A percentile compares a stretch with the other conserved stretches of the same genome.
Evolutionary conservation across 2,797 vertebrate genomes (phyloP).

Genomic region (Todus mexicanus): DNA sequence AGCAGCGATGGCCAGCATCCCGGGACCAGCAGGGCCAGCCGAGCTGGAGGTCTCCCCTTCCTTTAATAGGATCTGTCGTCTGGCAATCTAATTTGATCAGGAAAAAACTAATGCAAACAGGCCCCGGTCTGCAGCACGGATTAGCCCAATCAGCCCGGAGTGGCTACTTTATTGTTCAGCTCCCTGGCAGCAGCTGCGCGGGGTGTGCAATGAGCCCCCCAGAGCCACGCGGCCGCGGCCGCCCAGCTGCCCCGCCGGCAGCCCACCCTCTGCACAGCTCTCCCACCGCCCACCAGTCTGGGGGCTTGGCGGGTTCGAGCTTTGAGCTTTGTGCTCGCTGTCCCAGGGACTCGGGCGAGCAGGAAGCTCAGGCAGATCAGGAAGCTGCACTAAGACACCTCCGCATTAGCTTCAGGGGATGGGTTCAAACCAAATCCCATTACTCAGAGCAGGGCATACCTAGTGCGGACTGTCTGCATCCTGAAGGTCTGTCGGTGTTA

Average conservation of each 20-base stretch:
- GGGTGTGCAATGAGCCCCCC: slow-evolving; percentile 53
- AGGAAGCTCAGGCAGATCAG: neutral
- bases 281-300: neutral
- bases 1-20: neutral
- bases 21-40: neutral
- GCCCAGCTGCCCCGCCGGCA: slow-evolving; percentile 62
- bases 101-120: slow-evolving; percentile 24
- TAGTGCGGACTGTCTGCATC: accelerated
- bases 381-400: neutral
- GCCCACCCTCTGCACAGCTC: neutral
- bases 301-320: neutral
- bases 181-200: slow-evolving; percentile 68
- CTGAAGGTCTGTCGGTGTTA: neutral
- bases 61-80: slow-evolving; percentile 61
- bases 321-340: no score
- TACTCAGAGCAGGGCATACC: neutral
- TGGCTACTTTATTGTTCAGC: slow-evolving; percentile 60
- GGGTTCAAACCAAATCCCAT: neutral
- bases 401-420: neutral
- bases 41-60: neutral
- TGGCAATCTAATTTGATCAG: slow-evolving; percentile 63
- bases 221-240: slow-evolving; percentile 49
- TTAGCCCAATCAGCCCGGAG: slow-evolving; percentile 28
- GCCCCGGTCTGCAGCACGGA: neutral
- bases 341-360: neutral